Conservation (phyloP, 2,888 invertebrate genomes). For the Drosophila neonasuta region DNA sequence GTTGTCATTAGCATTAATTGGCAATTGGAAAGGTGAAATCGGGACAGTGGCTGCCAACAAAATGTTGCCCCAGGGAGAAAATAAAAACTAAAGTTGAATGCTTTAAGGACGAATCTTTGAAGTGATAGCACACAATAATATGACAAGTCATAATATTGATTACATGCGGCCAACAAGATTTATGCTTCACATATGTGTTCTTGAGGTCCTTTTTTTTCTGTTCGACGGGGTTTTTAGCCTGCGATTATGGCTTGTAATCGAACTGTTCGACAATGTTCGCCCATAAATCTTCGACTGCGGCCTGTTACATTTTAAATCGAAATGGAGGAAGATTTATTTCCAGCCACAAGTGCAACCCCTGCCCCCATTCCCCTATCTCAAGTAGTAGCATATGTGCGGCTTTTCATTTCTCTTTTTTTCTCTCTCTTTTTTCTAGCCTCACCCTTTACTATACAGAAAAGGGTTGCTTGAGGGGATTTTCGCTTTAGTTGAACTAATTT, state of each 20-base stretch:
- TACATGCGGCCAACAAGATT: slow-evolving; percentile 63
- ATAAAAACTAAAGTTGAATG: slow-evolving; percentile 9
- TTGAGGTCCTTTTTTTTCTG: slow-evolving; percentile 36
- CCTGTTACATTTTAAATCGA: slow-evolving; percentile 69
- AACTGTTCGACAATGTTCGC: slow-evolving; percentile 80
- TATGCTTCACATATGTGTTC: slow-evolving; percentile 65
- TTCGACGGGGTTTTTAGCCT: slow-evolving; percentile 54
- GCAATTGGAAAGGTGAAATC: slow-evolving; percentile 39
- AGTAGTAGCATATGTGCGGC: slow-evolving; percentile 70
- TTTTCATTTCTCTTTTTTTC: slow-evolving; percentile 15
- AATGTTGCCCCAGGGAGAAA: slow-evolving; percentile 58
- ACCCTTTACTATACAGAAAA: slow-evolving; percentile 29
- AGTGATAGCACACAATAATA: slow-evolving; percentile 65
- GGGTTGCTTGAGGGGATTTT: slow-evolving; percentile 45
- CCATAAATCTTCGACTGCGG: slow-evolving; percentile 78
- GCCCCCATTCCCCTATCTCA: slow-evolving; percentile 29
- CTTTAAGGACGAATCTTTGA: slow-evolving; percentile 35
- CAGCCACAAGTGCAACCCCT: slow-evolving; percentile 62
- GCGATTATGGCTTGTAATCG: slow-evolving; percentile 81
- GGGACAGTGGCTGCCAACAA: slow-evolving; percentile 30
- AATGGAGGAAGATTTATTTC: slow-evolving; percentile 65
- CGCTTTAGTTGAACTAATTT: slow-evolving; percentile 69
- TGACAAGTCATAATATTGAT: slow-evolving; percentile 78
- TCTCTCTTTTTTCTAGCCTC: neutral
- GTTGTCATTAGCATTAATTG: slow-evolving; percentile 72